These are phyloP conservation scores for Anguilla anguilla DNA, from an alignment of 2,797 vertebrate species.

Conservation along the genomic window DNA sequence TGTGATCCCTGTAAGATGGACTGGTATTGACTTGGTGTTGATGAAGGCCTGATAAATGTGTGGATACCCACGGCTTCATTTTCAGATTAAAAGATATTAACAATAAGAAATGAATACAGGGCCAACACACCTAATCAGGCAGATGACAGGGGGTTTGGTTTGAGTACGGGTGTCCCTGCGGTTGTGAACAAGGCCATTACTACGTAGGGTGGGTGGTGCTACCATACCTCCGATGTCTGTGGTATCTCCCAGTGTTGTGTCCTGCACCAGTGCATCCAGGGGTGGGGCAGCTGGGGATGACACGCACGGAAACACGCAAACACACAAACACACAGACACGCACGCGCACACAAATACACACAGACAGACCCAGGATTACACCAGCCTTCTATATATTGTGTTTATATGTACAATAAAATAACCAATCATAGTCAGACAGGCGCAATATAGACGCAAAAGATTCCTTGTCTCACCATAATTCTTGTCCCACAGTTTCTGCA, in stretches of 20 bases:
- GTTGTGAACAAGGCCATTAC: not conserved
- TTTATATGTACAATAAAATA: not conserved
- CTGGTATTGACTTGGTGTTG: not conserved
- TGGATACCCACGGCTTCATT: not conserved
- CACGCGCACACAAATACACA: not conserved
- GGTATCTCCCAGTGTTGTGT: constrained; percentile 91
- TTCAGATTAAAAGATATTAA: not conserved
- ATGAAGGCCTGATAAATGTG: not conserved
- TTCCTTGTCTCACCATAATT: constrained; percentile 80
- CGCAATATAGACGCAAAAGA: not conserved
- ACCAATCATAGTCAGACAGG: not conserved
- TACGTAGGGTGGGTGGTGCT: not conserved
- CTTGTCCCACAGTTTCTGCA: constrained; percentile 81
- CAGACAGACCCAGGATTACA: not conserved
- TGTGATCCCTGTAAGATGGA: not conserved
- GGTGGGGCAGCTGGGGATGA: constrained; percentile 85
- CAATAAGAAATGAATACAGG: not conserved
- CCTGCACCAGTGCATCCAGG: constrained; percentile 94
- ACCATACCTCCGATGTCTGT: constrained; percentile 89
- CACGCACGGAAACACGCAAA: constrained; percentile 34
- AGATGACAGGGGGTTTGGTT: not conserved
- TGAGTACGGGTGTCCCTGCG: not conserved
- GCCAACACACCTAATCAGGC: not conserved
- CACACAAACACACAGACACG: not conserved
- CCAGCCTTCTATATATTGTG: not conserved